These are phyloP conservation scores for Pterocles gutturalis DNA, from an alignment of 2,113 vertebrate genomes.

Conservation along the genomic window DNA sequence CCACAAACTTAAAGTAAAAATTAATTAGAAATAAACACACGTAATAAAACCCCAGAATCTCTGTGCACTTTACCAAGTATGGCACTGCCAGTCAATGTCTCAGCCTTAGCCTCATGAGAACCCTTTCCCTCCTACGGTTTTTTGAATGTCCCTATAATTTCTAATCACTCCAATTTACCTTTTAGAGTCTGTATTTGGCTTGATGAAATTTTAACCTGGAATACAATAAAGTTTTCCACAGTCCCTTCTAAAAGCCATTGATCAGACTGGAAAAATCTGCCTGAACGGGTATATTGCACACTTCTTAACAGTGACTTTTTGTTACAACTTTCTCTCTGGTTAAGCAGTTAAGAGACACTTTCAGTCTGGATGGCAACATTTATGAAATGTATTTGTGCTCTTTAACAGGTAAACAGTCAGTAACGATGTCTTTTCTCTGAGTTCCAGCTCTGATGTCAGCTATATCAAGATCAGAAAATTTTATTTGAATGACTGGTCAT, in stretches of 20 bases:
- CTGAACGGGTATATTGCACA: not conserved
- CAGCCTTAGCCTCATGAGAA: not conserved
- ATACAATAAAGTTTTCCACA: not conserved
- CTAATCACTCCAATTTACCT: not conserved
- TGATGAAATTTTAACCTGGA: not conserved
- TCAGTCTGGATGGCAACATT: not conserved
- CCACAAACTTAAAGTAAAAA: not conserved
- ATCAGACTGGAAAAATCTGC: not conserved
- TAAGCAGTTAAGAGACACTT: not conserved
- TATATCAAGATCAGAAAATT: not conserved
- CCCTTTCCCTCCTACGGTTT: not conserved
- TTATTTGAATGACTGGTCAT: not conserved
- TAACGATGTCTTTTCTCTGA: not conserved
- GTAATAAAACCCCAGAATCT: not conserved
- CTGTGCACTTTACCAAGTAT: not conserved
- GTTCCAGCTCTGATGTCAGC: not conserved
- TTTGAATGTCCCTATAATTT: not conserved
- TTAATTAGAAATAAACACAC: not conserved
- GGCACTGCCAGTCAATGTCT: not conserved
- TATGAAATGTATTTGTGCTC: not conserved
- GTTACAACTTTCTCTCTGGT: not conserved
- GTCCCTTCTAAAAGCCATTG: not conserved
- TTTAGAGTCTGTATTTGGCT: not conserved
- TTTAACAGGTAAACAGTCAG: not conserved
- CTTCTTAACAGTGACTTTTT: not conserved